Base-by-base conservation (phyloP, 1,140 invertebrate species). In the Apis florea region DNA sequence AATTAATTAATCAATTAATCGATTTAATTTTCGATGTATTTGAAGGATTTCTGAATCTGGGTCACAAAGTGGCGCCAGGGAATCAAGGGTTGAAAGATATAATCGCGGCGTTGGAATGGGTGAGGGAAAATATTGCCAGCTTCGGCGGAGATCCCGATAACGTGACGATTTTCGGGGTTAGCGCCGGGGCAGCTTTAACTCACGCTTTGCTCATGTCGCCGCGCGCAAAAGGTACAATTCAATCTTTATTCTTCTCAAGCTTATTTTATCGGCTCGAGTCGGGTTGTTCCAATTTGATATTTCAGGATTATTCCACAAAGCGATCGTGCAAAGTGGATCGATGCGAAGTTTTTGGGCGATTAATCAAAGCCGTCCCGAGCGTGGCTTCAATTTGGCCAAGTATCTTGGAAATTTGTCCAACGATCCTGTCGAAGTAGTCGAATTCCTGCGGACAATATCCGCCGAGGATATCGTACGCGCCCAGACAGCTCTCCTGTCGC, bases 161-260 rank as follows among this genome's bases (percentile, higher is more conserved):
- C 56, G 94, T 96, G 1, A 97, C 96, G 2, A 87, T 97, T 51
- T 96, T 96, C 85, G 96, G 96, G 6, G 95, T 96, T 86, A 93
- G 90, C 12, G 94, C 95, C 24, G 95, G 95, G 9, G 93, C 90
- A 12, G 92, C 91, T 9, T 92, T 93, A 10, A 92, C 94, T 10
- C 89, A 91, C 71, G 85, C 79, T 13, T 77, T 91, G 31, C 59
- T 81, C 1, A 1, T 89, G 15, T 88, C 87, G 31, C 89, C 90
- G 1, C 61, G 86, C 4, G 82, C 85, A 0, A 53, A 83, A 87
- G 90, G 90, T 91, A 73, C 0, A 1, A 1, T 21, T 2, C 11
- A 21, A 10, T 63, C 1, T 19, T 40, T 31, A 1, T 1, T 24
- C 15, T 19, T 19, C n/a, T n/a, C 19, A 0, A 0, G 17, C 11